These are phyloP conservation scores for Pterobdella sp. DNA, from an alignment of 2,888 invertebrate genomes.

Conservation along the genomic window DNA sequence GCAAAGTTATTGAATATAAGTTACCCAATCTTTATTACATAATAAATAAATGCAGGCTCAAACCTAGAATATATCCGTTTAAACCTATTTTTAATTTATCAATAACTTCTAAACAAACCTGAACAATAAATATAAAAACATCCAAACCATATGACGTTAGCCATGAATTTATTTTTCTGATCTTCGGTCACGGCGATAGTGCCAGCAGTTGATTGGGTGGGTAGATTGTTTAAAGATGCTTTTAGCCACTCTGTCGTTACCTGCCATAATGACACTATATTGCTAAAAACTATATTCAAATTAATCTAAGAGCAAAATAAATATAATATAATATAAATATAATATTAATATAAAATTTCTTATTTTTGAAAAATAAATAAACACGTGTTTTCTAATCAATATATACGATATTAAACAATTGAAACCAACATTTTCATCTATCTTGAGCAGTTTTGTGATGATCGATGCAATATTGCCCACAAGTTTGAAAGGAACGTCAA, in stretches of 20 bases:
- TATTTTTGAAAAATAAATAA: too few relatives aligned
- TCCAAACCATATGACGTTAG: conserved; percentile 13
- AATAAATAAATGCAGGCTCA: too few relatives aligned
- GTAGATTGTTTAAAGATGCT: conserved; percentile 21
- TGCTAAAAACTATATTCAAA: too few relatives aligned
- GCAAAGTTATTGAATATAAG: too few relatives aligned
- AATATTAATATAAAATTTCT: too few relatives aligned
- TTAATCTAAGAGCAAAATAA: too few relatives aligned
- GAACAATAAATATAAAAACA: background rate
- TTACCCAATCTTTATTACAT: too few relatives aligned
- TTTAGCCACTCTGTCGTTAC: conserved; percentile 21
- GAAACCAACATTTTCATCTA: conserved; percentile 14
- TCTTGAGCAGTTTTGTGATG: conserved; percentile 24
- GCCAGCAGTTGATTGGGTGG: conserved; percentile 20
- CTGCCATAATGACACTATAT: conserved; percentile 16
- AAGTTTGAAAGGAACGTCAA: conserved; percentile 22
- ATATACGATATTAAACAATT: too few relatives aligned
- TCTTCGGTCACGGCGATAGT: conserved; percentile 19
- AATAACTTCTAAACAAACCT: background rate
- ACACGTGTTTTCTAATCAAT: too few relatives aligned
- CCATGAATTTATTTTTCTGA: conserved; percentile 19
- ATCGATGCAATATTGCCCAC: conserved; percentile 10
- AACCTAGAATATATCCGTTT: too few relatives aligned
- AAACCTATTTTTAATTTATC: too few relatives aligned
- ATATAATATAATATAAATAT: too few relatives aligned